These are phyloP conservation scores for Neodiprion pinetum DNA, from an alignment of 1,140 invertebrate genomes.

Conservation along the genomic window DNA sequence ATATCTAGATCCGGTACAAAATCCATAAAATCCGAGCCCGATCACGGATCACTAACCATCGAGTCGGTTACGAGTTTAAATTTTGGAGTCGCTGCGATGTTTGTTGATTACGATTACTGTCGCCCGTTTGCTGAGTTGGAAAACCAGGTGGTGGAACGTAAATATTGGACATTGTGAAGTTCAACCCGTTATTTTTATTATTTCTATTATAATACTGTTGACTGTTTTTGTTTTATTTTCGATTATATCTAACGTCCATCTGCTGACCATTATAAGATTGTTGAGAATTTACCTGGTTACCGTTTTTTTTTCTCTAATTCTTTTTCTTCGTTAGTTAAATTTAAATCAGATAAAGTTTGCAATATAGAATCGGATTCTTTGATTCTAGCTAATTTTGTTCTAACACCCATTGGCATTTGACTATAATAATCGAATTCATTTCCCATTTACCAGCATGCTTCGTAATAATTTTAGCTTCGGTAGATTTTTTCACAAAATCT, in stretches of 20 bases:
- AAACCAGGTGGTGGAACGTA: conserved; percentile 1
- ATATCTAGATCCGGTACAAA: conserved; percentile 1
- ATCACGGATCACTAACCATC: neutral
- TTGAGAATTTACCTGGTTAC: neutral
- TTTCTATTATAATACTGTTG: neutral
- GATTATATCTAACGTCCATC: neutral
- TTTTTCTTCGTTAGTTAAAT: neutral
- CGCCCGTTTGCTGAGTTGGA: neutral
- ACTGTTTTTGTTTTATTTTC: neutral
- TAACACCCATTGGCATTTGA: neutral
- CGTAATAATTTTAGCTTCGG: neutral
- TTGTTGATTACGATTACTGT: neutral
- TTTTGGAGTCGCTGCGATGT: neutral
- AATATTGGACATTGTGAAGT: neutral
- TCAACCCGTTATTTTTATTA: neutral
- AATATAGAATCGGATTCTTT: neutral
- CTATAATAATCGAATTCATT: neutral
- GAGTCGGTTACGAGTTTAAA: neutral
- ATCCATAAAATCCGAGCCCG: neutral
- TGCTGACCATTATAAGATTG: neutral
- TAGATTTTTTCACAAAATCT: neutral
- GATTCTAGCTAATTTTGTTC: neutral
- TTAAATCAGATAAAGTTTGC: neutral
- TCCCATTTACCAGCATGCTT: neutral
- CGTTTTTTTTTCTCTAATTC: conserved; percentile 3